Conservation (phyloP, 2,113 vertebrate genomes). For the Parotia lawesii region DNA sequence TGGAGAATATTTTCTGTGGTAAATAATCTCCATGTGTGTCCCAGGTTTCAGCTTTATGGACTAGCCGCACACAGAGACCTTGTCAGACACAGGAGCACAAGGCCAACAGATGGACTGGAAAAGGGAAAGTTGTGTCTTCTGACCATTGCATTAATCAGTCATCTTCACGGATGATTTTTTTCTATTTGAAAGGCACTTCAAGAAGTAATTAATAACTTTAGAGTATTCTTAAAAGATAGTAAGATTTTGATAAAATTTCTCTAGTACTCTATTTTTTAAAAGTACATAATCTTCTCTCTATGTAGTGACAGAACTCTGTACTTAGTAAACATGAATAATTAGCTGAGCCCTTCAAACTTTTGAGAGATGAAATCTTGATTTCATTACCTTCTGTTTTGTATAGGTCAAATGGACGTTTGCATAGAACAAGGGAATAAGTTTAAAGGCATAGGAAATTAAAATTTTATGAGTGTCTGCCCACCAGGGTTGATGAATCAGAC, state of each 20-base stretch:
- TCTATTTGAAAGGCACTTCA: background rate
- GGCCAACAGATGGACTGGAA: background rate
- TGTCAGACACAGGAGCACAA: background rate
- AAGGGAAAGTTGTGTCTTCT: background rate
- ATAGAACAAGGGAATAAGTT: background rate
- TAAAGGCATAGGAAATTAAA: conserved; percentile 32
- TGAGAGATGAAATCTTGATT: background rate
- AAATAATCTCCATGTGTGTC: background rate
- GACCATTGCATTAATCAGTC: background rate
- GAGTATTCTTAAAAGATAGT: background rate
- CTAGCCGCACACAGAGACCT: background rate
- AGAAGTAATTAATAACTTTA: background rate
- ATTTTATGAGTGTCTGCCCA: conserved; percentile 30
- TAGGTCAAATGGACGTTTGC: conserved; percentile 12
- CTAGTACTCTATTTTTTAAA: background rate
- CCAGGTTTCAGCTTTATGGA: background rate
- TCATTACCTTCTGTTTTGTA: background rate
- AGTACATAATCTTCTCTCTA: background rate
- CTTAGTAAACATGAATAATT: background rate
- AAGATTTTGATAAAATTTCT: background rate
- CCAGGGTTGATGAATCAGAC: conserved; percentile 38
- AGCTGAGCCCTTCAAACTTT: background rate
- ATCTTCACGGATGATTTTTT: background rate
- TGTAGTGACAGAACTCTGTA: background rate
- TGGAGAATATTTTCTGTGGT: background rate